Evolutionary conservation across 1,140 invertebrate genomes (phyloP).

Genomic region (Harlomillsia oculata): DNA sequence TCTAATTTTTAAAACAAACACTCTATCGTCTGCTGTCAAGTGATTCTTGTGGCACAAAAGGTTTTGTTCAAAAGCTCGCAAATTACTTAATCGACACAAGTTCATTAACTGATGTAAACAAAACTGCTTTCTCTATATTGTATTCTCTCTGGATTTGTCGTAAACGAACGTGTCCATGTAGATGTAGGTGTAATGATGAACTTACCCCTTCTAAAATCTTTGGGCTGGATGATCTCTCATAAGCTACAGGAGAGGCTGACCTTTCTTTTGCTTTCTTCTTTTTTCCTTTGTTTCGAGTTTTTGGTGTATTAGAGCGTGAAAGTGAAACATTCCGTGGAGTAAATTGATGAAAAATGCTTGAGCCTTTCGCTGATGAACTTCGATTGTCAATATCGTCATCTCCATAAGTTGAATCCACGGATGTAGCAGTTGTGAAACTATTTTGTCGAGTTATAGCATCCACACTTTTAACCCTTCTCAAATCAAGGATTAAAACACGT

Average conservation of each 20-base stretch:
- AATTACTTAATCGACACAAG: too few relatives aligned
- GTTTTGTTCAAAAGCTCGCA: too few relatives aligned
- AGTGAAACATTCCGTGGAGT: conserved; percentile 25
- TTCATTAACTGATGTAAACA: too few relatives aligned
- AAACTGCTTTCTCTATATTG: too few relatives aligned
- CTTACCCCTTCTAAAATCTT: conserved; percentile 33
- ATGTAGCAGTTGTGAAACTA: conserved; percentile 20
- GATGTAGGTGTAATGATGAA: background rate
- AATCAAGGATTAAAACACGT: conserved; percentile 30
- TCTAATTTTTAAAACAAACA: too few relatives aligned
- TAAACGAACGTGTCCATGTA: too few relatives aligned
- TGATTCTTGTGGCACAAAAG: too few relatives aligned
- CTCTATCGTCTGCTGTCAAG: too few relatives aligned
- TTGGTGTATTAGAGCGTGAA: conserved; percentile 30
- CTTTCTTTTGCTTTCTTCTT: conserved; percentile 24
- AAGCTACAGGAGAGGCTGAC: conserved; percentile 22
- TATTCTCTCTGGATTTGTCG: too few relatives aligned
- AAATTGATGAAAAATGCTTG: conserved; percentile 22
- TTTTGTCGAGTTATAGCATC: conserved; percentile 29
- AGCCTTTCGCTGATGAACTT: conserved; percentile 21
- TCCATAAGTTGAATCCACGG: conserved; percentile 26
- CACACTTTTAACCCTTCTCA: conserved; percentile 31
- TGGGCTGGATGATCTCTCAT: conserved; percentile 28
- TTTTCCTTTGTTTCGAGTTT: background rate
- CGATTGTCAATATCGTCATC: conserved; percentile 24